Evolutionary conservation across 2,797 vertebrate species (phyloP), one percentile per base, ranked within the genome.

Genomic region (Naso thynnoides): DNA sequence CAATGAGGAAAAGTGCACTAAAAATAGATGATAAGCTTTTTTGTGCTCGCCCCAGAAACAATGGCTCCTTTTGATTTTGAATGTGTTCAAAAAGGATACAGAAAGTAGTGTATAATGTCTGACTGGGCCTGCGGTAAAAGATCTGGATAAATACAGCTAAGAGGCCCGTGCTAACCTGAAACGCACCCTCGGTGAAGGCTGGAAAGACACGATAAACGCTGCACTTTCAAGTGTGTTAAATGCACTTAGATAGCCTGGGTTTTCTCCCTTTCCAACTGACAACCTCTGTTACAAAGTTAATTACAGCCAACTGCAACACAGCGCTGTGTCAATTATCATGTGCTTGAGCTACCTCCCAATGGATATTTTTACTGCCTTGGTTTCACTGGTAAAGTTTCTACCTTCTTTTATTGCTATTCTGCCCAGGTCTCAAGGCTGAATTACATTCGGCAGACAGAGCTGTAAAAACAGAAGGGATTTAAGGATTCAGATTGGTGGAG

Each of bases 381-480:
- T 68, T 78, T 82, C 76, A 53, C 73, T 53, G 83, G 68, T 64
- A 80, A 89, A 90, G 69, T 91, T 89, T 86, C 79, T 81, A 74
- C 77, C 82, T 84, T 77, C 65, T 88, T 90, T 87, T 89, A 89
- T 90, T 89, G 81, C 86, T 79, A 87, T 89, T 93, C 90, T 85
- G 88, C 78, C 76, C 86, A 86, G 89, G 89, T 90, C 83, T 86
- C 8, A 4, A 23, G 81, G 84, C 83, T 82, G 90, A 89, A 82
- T 90, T 82, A 76, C 77, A 89, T 91, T 90, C 83, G 53, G 72
- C 76, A 91, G 83, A 84, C 88, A 81, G 86, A 84, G 89, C 89
- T 86, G 88, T 85, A 86, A 90, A 89, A 91, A 92, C 89, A 87
- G 78, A 68, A 79, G 88, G 88, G 91, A 89, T 90, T 92, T 91